Evolutionary conservation across 2,113 vertebrate genomes (phyloP).

Genomic region (Cinclus mexicanus): DNA sequence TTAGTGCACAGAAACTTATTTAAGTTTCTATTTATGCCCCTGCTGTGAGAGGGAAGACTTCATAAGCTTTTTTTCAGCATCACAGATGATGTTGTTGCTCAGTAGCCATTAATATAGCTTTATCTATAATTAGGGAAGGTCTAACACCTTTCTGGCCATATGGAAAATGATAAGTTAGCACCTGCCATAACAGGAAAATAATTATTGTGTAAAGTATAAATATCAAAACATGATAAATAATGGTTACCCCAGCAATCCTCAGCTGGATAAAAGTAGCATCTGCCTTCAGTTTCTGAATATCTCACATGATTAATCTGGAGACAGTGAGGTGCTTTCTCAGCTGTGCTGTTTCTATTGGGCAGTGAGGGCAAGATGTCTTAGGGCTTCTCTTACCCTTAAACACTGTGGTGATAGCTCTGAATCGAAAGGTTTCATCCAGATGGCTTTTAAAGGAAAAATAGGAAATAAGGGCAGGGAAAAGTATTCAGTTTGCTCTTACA

Average conservation of each 20-base stretch:
- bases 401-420: not conserved
- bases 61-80: not conserved
- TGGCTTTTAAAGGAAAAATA: not conserved
- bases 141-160: conserved; percentile 36
- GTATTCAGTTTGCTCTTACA: not conserved
- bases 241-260: not conserved
- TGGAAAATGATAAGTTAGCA: conserved; percentile 54
- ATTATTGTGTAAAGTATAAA: conserved; percentile 22
- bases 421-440: not conserved
- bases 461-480: not conserved
- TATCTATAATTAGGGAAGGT: conserved; percentile 28
- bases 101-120: conserved; percentile 49
- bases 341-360: not conserved
- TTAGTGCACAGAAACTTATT: not conserved
- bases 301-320: conserved; percentile 5
- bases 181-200: conserved; percentile 19
- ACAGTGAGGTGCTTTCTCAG: not conserved
- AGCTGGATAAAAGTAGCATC: conserved; percentile 38
- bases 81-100: conserved; percentile 19
- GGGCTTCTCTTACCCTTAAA: not conserved
- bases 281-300: conserved; percentile 27
- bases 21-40: not conserved
- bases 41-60: not conserved
- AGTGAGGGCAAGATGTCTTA: not conserved
- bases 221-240: conserved; percentile 54